These are phyloP conservation scores for Lasiurus borealis DNA, from an alignment of 2,113 vertebrate species.

Conservation along the genomic window DNA sequence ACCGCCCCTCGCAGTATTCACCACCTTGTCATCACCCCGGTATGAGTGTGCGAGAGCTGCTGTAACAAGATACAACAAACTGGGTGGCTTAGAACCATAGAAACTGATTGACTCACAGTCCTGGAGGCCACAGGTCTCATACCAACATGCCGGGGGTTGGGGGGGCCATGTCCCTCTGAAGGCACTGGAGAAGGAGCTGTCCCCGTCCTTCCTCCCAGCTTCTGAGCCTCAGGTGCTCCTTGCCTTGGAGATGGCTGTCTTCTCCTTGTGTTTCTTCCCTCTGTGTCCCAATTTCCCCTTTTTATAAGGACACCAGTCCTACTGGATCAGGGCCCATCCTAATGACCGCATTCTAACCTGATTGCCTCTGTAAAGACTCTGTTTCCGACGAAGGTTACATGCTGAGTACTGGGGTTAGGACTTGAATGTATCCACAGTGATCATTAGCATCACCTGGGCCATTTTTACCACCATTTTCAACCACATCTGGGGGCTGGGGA, in stretches of 20 bases:
- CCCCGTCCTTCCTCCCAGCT: not conserved
- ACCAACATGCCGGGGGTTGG: too few species aligned
- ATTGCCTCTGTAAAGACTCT: not conserved
- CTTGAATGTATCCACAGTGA: not conserved
- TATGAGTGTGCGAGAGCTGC: not conserved
- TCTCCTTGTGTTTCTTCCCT: not conserved
- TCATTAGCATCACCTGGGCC: not conserved
- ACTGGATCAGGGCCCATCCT: not conserved
- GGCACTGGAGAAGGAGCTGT: not conserved
- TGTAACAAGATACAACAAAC: not conserved
- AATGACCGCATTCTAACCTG: not conserved
- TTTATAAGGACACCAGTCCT: not conserved
- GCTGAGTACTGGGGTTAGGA: not conserved
- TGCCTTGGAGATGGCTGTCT: not conserved
- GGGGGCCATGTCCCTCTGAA: not conserved
- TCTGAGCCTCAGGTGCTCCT: too few species aligned
- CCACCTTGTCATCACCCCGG: not conserved
- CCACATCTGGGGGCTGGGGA: not conserved
- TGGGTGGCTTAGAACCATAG: not conserved
- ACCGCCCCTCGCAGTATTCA: fast-evolving
- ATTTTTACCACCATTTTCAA: not conserved
- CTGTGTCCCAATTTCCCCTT: not conserved
- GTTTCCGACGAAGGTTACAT: not conserved
- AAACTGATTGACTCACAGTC: not conserved
- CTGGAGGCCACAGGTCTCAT: not conserved